Percentiles rank a stretch among this genome's conserved stretches.
These are phyloP conservation scores for Rhyacophila evoluta DNA, from an alignment of 2,888 invertebrate species.

Conservation along the genomic window DNA sequence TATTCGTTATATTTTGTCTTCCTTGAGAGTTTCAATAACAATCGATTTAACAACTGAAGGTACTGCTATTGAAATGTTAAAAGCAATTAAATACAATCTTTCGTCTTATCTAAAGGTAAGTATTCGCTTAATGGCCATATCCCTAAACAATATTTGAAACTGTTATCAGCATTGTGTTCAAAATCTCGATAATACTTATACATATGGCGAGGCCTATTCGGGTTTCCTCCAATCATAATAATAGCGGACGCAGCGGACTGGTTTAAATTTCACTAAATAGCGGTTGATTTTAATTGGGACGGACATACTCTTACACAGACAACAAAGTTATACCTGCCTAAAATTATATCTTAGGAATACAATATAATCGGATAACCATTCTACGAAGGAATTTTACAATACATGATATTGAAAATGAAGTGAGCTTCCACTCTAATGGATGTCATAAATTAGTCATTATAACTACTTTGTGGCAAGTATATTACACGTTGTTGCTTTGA, in stretches of 20 bases:
- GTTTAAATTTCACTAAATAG: slow-evolving; percentile 3
- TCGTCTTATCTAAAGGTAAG: background rate
- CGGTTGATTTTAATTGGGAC: slow-evolving; percentile 14
- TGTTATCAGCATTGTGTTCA: background rate
- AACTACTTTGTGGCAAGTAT: too few relatives aligned
- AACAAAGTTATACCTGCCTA: background rate
- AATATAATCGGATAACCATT: too few relatives aligned
- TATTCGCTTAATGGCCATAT: background rate
- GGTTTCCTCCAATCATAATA: slow-evolving; percentile 17
- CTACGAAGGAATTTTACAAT: too few relatives aligned
- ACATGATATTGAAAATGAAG: too few relatives aligned
- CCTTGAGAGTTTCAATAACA: too few relatives aligned
- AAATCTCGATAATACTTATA: background rate
- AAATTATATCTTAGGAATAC: too few relatives aligned
- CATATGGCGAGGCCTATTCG: background rate
- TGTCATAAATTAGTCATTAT: too few relatives aligned
- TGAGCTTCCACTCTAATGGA: too few relatives aligned
- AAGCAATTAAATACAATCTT: background rate
- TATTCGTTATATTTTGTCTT: too few relatives aligned
- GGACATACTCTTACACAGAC: background rate
- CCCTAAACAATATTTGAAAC: background rate
- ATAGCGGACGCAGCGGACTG: slow-evolving; percentile 9
- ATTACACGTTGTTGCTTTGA: too few relatives aligned
- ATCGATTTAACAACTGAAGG: too few relatives aligned
- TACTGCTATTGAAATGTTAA: too few relatives aligned